Conservation (phyloP, 2,888 invertebrate species). For the Balanococcus diminutus region DNA sequence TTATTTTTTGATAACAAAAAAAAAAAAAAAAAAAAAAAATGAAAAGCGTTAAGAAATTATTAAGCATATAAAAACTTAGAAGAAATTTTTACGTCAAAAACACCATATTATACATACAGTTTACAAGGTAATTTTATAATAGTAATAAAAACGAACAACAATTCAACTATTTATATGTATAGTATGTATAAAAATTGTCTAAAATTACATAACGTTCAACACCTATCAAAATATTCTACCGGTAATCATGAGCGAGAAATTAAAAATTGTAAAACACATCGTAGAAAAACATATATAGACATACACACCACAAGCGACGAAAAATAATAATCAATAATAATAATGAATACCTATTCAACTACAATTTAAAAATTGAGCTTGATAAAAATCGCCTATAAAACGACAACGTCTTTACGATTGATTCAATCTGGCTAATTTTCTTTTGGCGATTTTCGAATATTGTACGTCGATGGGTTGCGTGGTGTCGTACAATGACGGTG, state of each 20-base stretch:
- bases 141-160: constrained; percentile 43
- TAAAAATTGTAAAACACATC: constrained; percentile 17
- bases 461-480: constrained; percentile 87
- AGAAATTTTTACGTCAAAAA: constrained; percentile 26
- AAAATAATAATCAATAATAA: constrained; percentile 1
- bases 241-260: constrained; percentile 42
- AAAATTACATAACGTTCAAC: constrained; percentile 42
- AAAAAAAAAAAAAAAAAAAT: background rate
- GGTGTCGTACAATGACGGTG: constrained; percentile 90
- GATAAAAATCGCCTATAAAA: constrained; percentile 13
- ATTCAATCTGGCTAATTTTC: constrained; percentile 68
- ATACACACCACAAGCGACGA: constrained; percentile 25
- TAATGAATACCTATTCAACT: background rate
- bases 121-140: constrained; percentile 14
- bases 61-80: constrained; percentile 32
- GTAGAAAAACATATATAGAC: constrained; percentile 20
- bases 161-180: constrained; percentile 19
- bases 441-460: constrained; percentile 89
- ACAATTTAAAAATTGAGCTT: constrained; percentile 39
- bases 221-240: constrained; percentile 34
- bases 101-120: constrained; percentile 29
- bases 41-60: constrained; percentile 31
- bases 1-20: constrained; percentile 12
- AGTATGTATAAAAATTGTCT: constrained; percentile 26
- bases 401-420: background rate